Conservation (phyloP, 2,888 invertebrate genomes). For the Oxystoma pomonae region DNA sequence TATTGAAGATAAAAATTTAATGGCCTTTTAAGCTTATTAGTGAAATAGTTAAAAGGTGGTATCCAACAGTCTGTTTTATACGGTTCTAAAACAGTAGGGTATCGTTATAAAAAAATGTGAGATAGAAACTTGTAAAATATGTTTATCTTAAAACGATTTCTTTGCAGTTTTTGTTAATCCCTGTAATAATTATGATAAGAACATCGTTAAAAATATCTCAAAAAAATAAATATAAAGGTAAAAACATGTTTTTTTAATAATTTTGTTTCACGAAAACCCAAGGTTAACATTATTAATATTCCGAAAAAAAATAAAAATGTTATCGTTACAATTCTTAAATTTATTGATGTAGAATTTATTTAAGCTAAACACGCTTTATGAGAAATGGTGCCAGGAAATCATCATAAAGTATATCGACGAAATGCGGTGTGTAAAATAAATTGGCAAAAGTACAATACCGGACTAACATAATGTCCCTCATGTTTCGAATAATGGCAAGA, state of each 20-base stretch:
- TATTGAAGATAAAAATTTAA: background rate
- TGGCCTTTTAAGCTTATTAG: background rate
- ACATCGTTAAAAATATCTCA: no score
- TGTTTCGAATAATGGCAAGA: no score
- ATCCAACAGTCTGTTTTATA: background rate
- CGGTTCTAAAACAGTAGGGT: background rate
- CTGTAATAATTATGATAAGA: no score
- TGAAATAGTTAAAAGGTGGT: background rate
- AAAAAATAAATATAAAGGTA: no score
- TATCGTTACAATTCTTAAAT: background rate
- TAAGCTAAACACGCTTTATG: background rate
- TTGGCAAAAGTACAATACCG: background rate
- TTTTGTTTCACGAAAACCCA: background rate
- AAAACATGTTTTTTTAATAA: no score
- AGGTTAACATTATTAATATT: background rate
- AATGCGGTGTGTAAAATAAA: conserved; percentile 3
- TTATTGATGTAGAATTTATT: background rate
- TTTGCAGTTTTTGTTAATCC: background rate
- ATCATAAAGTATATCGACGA: background rate
- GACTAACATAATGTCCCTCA: no score
- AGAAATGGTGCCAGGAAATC: background rate
- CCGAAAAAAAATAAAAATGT: background rate
- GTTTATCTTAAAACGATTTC: background rate
- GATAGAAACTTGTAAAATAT: background rate
- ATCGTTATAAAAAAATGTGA: background rate